These are phyloP conservation scores for Etheostoma nigrum DNA, from an alignment of 2,797 vertebrate species.

Conservation along the genomic window DNA sequence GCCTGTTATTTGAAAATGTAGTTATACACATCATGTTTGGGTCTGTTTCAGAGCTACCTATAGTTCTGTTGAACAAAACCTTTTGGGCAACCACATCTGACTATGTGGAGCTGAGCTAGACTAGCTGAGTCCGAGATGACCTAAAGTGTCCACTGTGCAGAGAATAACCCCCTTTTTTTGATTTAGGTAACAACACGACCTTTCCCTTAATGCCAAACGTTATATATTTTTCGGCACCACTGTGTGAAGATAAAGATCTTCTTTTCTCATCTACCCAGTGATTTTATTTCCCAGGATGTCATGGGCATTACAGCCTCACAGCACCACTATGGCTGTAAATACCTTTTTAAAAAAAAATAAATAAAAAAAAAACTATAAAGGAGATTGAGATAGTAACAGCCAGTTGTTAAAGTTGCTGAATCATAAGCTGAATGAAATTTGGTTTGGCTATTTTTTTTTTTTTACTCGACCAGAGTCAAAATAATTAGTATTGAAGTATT, in stretches of 20 bases:
- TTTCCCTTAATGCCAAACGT: constrained; percentile 13
- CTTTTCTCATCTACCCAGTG: neutral
- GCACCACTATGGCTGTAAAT: neutral
- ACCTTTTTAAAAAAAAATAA: neutral
- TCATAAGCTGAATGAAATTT: neutral
- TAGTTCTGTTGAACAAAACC: neutral
- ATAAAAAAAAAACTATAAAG: neutral
- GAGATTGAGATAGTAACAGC: neutral
- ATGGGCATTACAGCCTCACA: neutral
- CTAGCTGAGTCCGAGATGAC: neutral
- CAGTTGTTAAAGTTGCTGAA: neutral
- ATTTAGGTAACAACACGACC: neutral
- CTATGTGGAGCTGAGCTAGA: neutral
- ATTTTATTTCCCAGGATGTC: neutral
- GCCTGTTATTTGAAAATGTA: too few species aligned
- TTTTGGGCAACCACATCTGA: neutral
- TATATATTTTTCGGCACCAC: neutral
- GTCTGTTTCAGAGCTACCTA: neutral
- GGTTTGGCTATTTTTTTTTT: neutral
- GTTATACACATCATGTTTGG: neutral
- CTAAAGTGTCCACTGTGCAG: neutral
- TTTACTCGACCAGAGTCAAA: neutral
- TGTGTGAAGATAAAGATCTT: neutral
- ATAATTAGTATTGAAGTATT: neutral
- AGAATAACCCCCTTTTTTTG: neutral